Evolutionary conservation across 2,888 invertebrate genomes (phyloP).

Genomic region (Rotaria socialis): DNA sequence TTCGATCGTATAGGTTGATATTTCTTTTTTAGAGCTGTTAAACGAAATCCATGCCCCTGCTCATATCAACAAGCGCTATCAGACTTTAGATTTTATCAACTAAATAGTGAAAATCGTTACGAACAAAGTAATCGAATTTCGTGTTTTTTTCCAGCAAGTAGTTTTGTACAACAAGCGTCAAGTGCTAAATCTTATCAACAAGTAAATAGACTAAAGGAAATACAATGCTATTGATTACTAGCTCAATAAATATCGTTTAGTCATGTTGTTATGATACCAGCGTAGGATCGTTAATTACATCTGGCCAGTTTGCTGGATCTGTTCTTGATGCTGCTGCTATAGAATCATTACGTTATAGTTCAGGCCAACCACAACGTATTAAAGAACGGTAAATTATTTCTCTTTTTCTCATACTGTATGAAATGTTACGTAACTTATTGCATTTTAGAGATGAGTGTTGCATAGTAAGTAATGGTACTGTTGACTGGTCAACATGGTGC

Average conservation of each 20-base stretch:
- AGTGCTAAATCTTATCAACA: neutral
- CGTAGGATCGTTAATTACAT: neutral
- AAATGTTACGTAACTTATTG: neutral
- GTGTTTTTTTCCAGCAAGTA: neutral
- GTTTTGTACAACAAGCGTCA: neutral
- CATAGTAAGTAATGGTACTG: neutral
- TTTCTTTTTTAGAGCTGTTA: neutral
- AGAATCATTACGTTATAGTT: neutral
- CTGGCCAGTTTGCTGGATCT: constrained; percentile 18
- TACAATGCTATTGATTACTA: neutral
- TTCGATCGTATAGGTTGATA: neutral
- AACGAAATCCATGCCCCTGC: neutral
- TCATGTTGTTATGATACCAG: constrained; percentile 2
- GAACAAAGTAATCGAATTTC: neutral
- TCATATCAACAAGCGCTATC: neutral
- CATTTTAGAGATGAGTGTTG: neutral
- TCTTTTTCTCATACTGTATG: neutral
- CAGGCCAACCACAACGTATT: neutral
- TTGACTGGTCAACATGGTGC: neutral
- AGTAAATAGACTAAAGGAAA: neutral
- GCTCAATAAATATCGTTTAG: neutral
- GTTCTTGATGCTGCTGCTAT: neutral
- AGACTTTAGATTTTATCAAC: constrained; percentile 11
- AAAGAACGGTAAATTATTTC: neutral
- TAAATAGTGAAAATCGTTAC: neutral